phyloP scores from a whole-genome alignment of 2,888 invertebrate species.

The Microctonus brassicae region DNA sequence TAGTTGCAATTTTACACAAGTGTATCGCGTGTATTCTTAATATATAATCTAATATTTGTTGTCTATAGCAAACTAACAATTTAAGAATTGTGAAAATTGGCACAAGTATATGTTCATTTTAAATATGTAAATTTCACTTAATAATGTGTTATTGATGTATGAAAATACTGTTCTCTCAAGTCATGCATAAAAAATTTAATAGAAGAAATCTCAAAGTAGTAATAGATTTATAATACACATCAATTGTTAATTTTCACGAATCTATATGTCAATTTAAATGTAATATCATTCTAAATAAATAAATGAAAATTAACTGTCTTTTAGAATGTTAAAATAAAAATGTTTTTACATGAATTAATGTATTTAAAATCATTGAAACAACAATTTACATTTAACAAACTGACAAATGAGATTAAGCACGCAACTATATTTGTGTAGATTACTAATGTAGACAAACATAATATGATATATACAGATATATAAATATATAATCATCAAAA shows the following conservation, averaged over 20 bases:
- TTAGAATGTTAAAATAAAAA: not conserved
- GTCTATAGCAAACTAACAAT: slow-evolving; percentile 18
- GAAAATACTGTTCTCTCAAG: no score
- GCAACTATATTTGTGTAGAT: slow-evolving; percentile 14
- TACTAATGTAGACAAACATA: not conserved
- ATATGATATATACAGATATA: slow-evolving; percentile 14
- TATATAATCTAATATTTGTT: no score
- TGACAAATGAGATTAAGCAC: slow-evolving; percentile 22
- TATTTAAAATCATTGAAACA: slow-evolving; percentile 16
- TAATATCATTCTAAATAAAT: no score
- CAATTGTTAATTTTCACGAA: no score
- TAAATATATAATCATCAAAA: slow-evolving; percentile 8
- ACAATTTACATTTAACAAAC: slow-evolving; percentile 17
- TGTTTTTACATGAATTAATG: not conserved
- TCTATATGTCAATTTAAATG: no score
- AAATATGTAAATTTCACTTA: slow-evolving; percentile 29
- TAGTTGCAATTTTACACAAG: not conserved
- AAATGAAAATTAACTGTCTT: no score
- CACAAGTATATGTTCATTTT: slow-evolving; percentile 21
- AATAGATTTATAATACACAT: no score
- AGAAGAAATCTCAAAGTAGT: no score
- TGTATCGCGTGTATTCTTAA: no score
- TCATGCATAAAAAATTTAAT: not conserved
- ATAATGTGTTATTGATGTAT: slow-evolving; percentile 25
- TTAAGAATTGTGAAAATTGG: slow-evolving; percentile 21